Conservation (phyloP, 2,113 vertebrate species). For the Tympanuchus pallidicinctus region DNA sequence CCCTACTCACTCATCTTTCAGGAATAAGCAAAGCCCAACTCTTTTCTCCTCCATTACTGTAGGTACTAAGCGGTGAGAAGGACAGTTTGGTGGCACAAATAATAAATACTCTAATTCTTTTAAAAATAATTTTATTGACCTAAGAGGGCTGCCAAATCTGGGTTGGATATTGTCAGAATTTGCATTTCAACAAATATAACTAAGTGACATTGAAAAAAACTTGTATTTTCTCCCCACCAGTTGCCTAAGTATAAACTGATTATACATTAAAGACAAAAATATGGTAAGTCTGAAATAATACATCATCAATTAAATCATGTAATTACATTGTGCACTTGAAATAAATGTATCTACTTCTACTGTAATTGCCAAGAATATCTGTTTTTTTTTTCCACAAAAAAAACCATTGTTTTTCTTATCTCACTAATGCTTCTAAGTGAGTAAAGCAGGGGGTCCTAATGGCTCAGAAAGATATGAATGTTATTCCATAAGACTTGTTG, state of each 20-base stretch:
- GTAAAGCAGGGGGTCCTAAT: neutral
- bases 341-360: slow-evolving; percentile 1
- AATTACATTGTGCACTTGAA: slow-evolving; percentile 19
- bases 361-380: slow-evolving; percentile 18
- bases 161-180: neutral
- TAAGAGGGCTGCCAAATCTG: neutral
- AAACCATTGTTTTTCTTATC: neutral
- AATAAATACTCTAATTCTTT: slow-evolving; percentile 5
- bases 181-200: neutral
- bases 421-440: neutral
- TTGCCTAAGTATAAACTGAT: slow-evolving; percentile 18
- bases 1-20: neutral
- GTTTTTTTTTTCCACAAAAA: slow-evolving; percentile 3
- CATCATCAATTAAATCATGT: neutral
- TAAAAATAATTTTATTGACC: neutral
- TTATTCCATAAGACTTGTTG: neutral
- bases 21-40: neutral
- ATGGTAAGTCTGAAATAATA: neutral
- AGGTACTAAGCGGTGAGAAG: neutral
- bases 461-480: neutral
- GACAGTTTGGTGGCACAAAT: neutral
- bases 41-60: neutral
- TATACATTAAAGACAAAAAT: neutral
- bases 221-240: neutral
- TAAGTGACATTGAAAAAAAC: neutral